These are phyloP conservation scores for Diarsia mendica DNA, from an alignment of 2,888 invertebrate species.

Conservation along the genomic window DNA sequence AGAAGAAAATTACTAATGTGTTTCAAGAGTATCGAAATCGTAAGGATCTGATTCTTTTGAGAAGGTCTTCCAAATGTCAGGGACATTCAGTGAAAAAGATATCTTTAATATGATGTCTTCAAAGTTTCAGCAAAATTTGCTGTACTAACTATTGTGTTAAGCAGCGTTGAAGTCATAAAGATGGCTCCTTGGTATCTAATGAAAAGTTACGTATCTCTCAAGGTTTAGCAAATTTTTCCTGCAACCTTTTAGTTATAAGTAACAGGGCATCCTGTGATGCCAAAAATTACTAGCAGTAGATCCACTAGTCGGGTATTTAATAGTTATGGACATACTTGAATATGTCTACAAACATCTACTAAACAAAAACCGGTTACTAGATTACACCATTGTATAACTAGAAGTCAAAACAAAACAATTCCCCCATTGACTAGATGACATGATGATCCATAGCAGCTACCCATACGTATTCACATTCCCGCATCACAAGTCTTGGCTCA, in stretches of 20 bases:
- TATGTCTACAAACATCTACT: background rate
- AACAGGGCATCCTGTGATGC: too few relatives aligned
- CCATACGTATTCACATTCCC: slow-evolving; percentile 7
- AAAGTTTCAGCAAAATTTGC: background rate
- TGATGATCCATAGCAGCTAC: slow-evolving; percentile 15
- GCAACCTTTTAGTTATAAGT: too few relatives aligned
- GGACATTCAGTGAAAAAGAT: background rate
- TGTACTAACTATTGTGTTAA: background rate
- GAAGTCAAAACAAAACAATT: slow-evolving; percentile 15
- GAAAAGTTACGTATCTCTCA: background rate
- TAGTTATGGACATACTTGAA: too few relatives aligned
- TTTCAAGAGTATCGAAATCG: background rate
- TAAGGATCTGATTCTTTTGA: too few relatives aligned
- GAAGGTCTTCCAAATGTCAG: background rate
- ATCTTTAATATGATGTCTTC: background rate
- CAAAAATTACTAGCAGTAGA: background rate
- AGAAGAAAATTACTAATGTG: slow-evolving; percentile 11
- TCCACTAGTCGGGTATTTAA: background rate
- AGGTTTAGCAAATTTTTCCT: too few relatives aligned
- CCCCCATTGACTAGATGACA: slow-evolving; percentile 1
- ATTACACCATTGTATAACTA: slow-evolving; percentile 25
- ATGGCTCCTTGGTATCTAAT: background rate
- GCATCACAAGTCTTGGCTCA: slow-evolving; percentile 20
- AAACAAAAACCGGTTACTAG: slow-evolving; percentile 9
- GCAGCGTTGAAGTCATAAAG: background rate